These are phyloP conservation scores for Patella caerulea DNA, from an alignment of 2,888 invertebrate species.

Conservation along the genomic window DNA sequence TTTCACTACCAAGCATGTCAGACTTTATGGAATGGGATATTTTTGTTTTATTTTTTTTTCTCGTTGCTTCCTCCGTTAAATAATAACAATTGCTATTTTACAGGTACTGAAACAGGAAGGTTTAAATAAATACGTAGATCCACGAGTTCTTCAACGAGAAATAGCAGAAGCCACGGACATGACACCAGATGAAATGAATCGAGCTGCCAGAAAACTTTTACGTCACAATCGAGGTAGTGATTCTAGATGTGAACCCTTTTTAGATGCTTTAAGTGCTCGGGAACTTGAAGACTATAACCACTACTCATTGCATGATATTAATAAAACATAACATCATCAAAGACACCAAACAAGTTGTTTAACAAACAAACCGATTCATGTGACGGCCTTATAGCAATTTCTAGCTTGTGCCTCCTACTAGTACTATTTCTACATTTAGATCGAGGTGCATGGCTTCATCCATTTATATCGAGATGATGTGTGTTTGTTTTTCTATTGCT, in stretches of 20 bases:
- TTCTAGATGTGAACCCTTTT: slow-evolving; percentile 44
- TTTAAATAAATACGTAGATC: slow-evolving; percentile 92
- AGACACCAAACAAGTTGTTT: slow-evolving; percentile 36
- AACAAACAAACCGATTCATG: slow-evolving; percentile 61
- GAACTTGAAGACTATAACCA: slow-evolving; percentile 68
- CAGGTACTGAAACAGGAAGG: slow-evolving; percentile 95
- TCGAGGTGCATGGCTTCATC: too few species aligned
- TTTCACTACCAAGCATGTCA: too few species aligned
- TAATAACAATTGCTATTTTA: neutral
- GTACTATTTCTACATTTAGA: too few species aligned
- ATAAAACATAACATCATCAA: slow-evolving; percentile 40
- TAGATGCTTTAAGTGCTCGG: slow-evolving; percentile 62
- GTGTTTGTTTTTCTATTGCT: too few species aligned
- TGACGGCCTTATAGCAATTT: slow-evolving; percentile 62
- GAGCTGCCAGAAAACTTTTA: slow-evolving; percentile 88
- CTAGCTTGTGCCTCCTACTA: too few species aligned
- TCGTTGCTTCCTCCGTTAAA: slow-evolving; percentile 72
- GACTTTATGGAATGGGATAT: too few species aligned
- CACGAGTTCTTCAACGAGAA: slow-evolving; percentile 93
- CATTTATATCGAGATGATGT: too few species aligned
- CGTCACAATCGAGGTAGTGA: slow-evolving; percentile 68
- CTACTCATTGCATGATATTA: slow-evolving; percentile 61
- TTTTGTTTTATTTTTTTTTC: neutral
- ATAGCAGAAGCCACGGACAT: slow-evolving; percentile 97
- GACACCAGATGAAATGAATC: slow-evolving; percentile 97